A percentile compares a stretch with the other conserved stretches of the same genome.
Evolutionary conservation across 2,797 vertebrate genomes (phyloP).

Genomic region (Podarcis siculus): DNA sequence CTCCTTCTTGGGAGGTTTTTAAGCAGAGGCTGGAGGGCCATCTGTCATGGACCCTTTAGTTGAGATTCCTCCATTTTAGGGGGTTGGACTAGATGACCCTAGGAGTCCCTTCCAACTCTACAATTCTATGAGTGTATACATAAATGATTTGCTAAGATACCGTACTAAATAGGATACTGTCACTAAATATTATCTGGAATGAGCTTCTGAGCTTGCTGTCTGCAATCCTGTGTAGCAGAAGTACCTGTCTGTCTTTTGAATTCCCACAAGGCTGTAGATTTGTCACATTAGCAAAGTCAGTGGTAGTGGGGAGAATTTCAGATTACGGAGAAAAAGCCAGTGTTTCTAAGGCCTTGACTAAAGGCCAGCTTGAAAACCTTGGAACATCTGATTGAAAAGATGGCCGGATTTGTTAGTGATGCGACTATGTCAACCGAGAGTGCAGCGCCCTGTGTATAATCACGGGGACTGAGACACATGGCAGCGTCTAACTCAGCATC

Average conservation of each 20-base stretch:
- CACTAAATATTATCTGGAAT: neutral
- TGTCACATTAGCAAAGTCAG: too few relatives aligned
- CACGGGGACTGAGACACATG: neutral
- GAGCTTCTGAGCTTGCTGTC: neutral
- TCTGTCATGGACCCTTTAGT: too few relatives aligned
- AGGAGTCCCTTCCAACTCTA: too few relatives aligned
- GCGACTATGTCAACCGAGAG: neutral
- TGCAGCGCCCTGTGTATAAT: neutral
- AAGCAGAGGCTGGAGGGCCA: too few relatives aligned
- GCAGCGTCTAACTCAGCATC: neutral
- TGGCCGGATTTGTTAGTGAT: neutral
- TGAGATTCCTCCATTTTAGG: too few relatives aligned
- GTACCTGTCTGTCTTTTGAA: neutral
- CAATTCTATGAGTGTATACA: neutral
- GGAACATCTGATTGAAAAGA: neutral
- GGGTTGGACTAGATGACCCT: too few relatives aligned
- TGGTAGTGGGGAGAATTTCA: neutral
- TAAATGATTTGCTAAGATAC: neutral
- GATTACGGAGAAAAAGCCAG: neutral
- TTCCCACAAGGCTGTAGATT: neutral
- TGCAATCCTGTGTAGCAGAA: neutral
- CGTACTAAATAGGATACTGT: neutral
- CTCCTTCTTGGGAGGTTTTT: too few relatives aligned
- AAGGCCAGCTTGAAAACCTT: neutral
- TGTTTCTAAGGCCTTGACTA: neutral